Evolutionary conservation across 2,113 vertebrate species (phyloP), one percentile per base, ranked within the genome.

Genomic region (Noctilio leporinus): DNA sequence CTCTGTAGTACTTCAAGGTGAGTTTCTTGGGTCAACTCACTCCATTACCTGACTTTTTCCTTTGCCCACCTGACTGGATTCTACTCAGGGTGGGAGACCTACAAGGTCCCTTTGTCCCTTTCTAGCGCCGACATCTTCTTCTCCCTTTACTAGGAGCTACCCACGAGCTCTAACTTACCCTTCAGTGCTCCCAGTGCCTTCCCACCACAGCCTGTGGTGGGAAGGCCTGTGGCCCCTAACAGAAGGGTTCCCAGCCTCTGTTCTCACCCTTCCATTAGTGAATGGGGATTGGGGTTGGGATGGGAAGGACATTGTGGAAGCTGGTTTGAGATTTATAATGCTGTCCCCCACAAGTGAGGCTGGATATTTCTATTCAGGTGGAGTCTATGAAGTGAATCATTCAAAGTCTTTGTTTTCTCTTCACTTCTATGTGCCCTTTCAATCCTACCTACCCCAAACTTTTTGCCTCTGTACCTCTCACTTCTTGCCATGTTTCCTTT

Each of bases 1-100:
- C 96, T 99, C 99, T 0, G 98, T 99, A 59, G 98, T 99, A 6
- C 99, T 99, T 96, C 99, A 99, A 98, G 99, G 99, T 99, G 97
- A 97, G 76, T 73, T 40, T 67, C 65, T 73, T 70, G 76, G 72
- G 67, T 83, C 65, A 75, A 43, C 22, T 72, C 35, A 33, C 26
- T 75, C 51, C 22, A 10, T 59, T 81, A 69, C n/a, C 92, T 80
- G 38, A 47, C 26, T 67, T 72, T 95, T 86, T 62, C 76, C 76
- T 62, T 51, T 59, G 26, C 38, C 55, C 53, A 75, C 47, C 33
- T 84, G 35, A 57, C n/a, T 80, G 40, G 57, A 80, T 40, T 73
- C 53, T 76, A 40, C 57, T 55, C 28, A 83, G 14, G 88, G 40
- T 87, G 83, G 35, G 30, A 80, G 67, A 35, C 19, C 55, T 22